phyloP scores from a whole-genome alignment of 2,888 invertebrate genomes.

The Anoncus sp. region DNA sequence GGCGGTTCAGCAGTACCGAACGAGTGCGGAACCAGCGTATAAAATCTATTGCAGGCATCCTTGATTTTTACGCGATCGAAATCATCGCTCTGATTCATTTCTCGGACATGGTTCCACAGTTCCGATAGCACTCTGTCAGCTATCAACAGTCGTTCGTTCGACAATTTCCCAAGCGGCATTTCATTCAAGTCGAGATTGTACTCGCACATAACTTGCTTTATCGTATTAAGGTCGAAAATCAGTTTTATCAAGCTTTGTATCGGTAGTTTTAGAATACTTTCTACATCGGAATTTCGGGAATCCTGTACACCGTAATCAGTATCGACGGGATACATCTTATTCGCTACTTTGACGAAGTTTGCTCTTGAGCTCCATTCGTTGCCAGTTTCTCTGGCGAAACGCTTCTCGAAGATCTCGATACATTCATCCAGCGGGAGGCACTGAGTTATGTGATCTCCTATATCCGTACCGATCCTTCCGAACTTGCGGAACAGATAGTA shows the following conservation, averaged over 20 bases:
- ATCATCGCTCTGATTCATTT: slow-evolving; percentile 84
- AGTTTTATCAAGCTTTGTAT: slow-evolving; percentile 93
- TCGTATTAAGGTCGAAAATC: slow-evolving; percentile 95
- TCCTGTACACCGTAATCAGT: slow-evolving; percentile 91
- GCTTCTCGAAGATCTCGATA: slow-evolving; percentile 85
- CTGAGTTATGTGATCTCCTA: slow-evolving; percentile 91
- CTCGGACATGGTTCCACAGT: no score
- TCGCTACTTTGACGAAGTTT: slow-evolving; percentile 89
- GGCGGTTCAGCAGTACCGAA: slow-evolving; percentile 95
- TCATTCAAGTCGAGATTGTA: slow-evolving; percentile 99
- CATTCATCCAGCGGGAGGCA: slow-evolving; percentile 85
- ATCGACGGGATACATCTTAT: slow-evolving; percentile 93
- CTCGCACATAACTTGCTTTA: slow-evolving; percentile 97
- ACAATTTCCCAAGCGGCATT: slow-evolving; percentile 99
- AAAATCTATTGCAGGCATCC: slow-evolving; percentile 96
- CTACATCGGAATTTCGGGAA: slow-evolving; percentile 83
- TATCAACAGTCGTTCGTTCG: slow-evolving; percentile 93
- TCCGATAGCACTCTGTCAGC: slow-evolving; percentile 93
- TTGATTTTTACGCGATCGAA: slow-evolving; percentile 85
- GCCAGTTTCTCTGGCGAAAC: slow-evolving; percentile 92
- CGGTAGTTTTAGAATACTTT: slow-evolving; percentile 89
- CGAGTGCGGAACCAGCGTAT: slow-evolving; percentile 97
- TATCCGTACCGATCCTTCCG: slow-evolving; percentile 98
- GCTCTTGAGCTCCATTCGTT: slow-evolving; percentile 91
- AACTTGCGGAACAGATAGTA: slow-evolving; percentile 96